phyloP scores from a whole-genome alignment of 2,797 vertebrate species.

The Calcarius lapponicus region DNA sequence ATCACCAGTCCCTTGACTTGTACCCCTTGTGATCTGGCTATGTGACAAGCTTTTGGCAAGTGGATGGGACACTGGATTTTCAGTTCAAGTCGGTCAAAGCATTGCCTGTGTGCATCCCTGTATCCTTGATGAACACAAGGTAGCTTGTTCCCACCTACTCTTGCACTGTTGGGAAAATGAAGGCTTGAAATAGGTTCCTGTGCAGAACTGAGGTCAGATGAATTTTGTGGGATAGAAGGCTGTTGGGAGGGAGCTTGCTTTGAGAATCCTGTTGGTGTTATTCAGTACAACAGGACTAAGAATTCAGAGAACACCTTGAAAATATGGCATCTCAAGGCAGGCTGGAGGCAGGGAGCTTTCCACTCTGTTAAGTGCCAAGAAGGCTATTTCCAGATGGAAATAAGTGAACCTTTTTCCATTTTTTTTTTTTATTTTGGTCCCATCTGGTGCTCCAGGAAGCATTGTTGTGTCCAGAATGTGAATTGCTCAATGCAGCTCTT shows the following conservation, averaged over 20 bases:
- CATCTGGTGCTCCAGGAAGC: background rate
- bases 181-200: background rate
- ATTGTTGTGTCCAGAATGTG: background rate
- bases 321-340: background rate
- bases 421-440: background rate
- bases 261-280: background rate
- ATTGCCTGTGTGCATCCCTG: background rate
- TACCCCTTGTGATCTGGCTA: accelerated
- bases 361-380: background rate
- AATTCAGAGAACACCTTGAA: background rate
- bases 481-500: background rate
- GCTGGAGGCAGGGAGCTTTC: background rate
- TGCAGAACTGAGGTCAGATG: background rate
- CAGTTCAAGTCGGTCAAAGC: background rate
- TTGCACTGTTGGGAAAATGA: background rate
- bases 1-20: background rate
- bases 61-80: background rate
- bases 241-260: background rate
- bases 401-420: background rate
- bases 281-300: background rate
- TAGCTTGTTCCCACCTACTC: background rate
- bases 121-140: background rate
- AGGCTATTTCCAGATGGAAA: background rate
- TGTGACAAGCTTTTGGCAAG: background rate
- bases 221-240: background rate